A percentile compares a stretch with the other conserved stretches of the same genome.
Evolutionary conservation across 2,888 invertebrate species (phyloP).

Genomic region (Electrophaes corylata): DNA sequence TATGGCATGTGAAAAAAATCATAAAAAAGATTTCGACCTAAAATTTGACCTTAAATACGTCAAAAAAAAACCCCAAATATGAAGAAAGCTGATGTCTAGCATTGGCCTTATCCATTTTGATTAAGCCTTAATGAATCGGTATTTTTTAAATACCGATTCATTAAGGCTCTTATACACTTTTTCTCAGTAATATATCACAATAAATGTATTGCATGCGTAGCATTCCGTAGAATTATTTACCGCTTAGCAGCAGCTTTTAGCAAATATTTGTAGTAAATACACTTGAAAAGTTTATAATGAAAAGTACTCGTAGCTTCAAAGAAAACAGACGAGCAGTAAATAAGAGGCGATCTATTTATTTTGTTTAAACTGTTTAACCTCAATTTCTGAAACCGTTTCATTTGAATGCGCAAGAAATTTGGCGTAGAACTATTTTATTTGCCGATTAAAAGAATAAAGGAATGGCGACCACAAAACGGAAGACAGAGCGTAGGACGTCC

Average conservation of each 20-base stretch:
- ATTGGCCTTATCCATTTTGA: no score
- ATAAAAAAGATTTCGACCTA: no score
- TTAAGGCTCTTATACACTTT: neutral
- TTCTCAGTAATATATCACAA: neutral
- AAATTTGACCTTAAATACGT: no score
- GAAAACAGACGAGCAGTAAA: slow-evolving; percentile 13
- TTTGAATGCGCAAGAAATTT: slow-evolving; percentile 1
- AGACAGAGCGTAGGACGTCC: no score
- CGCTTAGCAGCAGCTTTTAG: slow-evolving; percentile 14
- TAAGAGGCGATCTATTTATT: slow-evolving; percentile 3
- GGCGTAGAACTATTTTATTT: neutral
- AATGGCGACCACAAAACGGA: no score
- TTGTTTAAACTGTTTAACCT: slow-evolving; percentile 9
- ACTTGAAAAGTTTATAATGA: slow-evolving; percentile 32
- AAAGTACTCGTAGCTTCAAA: slow-evolving; percentile 9
- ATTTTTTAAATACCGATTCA: no score
- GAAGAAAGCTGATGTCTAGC: no score
- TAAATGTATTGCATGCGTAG: neutral
- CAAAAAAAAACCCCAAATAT: no score
- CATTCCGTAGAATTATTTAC: slow-evolving; percentile 27
- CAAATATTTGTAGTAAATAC: slow-evolving; percentile 31
- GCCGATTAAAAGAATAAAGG: no score
- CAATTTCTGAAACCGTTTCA: slow-evolving; percentile 2
- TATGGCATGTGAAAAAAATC: no score
- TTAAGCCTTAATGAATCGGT: no score